Evolutionary conservation across 2,888 invertebrate species (phyloP).

Genomic region (Macrosiphum euphorbiae): DNA sequence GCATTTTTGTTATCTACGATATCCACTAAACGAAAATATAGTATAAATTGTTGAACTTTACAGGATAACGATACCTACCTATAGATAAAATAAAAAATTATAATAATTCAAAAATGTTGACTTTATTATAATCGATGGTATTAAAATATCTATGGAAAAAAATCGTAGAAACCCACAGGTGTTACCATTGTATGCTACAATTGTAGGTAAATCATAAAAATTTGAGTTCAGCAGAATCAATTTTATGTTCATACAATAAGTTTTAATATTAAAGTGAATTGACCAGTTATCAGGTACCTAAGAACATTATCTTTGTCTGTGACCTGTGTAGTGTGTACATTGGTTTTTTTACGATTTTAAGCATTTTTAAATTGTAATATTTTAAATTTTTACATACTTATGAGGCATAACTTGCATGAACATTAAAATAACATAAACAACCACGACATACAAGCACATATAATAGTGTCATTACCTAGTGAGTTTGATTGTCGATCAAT

Average conservation of each 20-base stretch:
- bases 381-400: background rate
- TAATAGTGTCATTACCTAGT: background rate
- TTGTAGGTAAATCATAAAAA: background rate
- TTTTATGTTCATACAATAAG: background rate
- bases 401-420: background rate
- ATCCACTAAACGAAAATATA: background rate
- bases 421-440: background rate
- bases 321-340: too few relatives aligned
- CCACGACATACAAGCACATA: background rate
- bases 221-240: background rate
- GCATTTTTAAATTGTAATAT: background rate
- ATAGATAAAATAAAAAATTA: background rate
- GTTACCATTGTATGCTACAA: background rate
- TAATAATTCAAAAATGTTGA: background rate
- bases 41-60: background rate
- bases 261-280: background rate
- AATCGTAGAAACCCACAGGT: background rate
- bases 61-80: background rate
- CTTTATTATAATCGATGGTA: background rate
- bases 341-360: background rate
- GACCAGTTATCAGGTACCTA: background rate
- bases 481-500: background rate
- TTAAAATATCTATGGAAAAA: background rate
- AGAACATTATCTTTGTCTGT: background rate
- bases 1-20: background rate